Evolutionary conservation across 2,888 invertebrate species (phyloP), one percentile per base, ranked within the genome.

Genomic region (Mimumesa dahlbomi): DNA sequence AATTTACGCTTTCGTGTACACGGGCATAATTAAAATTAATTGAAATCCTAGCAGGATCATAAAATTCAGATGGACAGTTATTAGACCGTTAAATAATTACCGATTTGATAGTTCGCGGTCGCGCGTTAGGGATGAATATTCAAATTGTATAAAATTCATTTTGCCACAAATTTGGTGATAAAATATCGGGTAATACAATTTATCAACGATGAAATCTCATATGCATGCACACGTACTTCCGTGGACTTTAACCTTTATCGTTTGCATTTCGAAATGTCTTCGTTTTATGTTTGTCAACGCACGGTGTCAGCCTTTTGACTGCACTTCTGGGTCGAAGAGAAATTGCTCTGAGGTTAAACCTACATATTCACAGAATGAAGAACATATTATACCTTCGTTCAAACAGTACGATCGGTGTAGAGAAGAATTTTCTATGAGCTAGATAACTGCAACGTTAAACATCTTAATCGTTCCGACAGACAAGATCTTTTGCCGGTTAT

Each of bases 311-410:
- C 18, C 46, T 57, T 61, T 42, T 16, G 52, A 53, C 56, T 62
- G 58, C 54, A 36, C 61, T 73, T 74, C 52, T 52, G 43, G 69
- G 69, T 65, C 50, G 65, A 19, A 6, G 25, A 61, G 59, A 73
- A 74, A 73, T 75, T 69, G 58, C 74, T 65, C 50, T n/a, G 65
- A 63, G 74, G 49, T 62, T 54, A 36, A 50, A 50, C 49, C 61
- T 69, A n/a, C n/a, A n/a, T n/a, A 42, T 64, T 62, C 58, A 6
- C 59, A 25, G 61, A 43, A 48, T n/a, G 42, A 49, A 50, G 49
- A 69, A 57, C 62, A 58, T 66, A 63, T 75, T 75, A 66, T 65
- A 49, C 58, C 48, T 59, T 40, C 34, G 31, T 45, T 42, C 64
- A 68, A 73, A 73, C 58, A 56, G 43, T 14, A 14, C 36, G 16